Conservation (phyloP, 2,113 vertebrate genomes). For the Falcunculus frontatus region DNA sequence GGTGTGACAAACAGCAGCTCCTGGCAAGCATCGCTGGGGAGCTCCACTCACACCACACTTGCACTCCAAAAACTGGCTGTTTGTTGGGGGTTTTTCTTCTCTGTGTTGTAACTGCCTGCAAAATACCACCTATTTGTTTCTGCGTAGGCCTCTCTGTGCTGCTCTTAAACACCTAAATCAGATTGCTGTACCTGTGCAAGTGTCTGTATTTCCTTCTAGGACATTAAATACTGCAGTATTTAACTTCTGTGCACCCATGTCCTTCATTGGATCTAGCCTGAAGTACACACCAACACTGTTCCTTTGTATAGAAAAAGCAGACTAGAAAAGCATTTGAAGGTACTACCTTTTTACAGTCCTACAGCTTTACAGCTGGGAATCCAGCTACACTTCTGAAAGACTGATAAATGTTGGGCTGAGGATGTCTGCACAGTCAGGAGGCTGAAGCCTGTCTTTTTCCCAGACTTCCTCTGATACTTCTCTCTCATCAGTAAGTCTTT, state of each 20-base stretch:
- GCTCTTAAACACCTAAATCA: not conserved
- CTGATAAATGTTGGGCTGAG: not conserved
- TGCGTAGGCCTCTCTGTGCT: not conserved
- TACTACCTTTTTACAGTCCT: not conserved
- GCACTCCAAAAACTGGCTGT: not conserved
- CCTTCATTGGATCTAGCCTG: not conserved
- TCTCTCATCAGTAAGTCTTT: not conserved
- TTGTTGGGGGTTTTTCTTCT: not conserved
- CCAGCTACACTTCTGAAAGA: not conserved
- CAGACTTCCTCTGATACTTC: not conserved
- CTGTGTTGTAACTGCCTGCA: not conserved
- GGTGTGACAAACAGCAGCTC: not conserved
- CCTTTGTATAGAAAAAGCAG: not conserved
- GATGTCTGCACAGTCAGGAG: slow-evolving; percentile 21
- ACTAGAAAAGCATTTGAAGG: slow-evolving; percentile 20
- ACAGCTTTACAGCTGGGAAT: not conserved
- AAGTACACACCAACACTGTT: not conserved
- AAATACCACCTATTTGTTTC: not conserved
- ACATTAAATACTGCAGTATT: not conserved
- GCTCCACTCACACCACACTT: not conserved
- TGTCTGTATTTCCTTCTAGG: not conserved
- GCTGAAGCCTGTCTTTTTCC: not conserved
- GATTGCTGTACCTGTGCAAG: not conserved
- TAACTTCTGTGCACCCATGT: not conserved
- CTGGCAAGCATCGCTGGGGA: not conserved